phyloP scores from a whole-genome alignment of 2,113 vertebrate genomes.

The Pedionomus torquatus region DNA sequence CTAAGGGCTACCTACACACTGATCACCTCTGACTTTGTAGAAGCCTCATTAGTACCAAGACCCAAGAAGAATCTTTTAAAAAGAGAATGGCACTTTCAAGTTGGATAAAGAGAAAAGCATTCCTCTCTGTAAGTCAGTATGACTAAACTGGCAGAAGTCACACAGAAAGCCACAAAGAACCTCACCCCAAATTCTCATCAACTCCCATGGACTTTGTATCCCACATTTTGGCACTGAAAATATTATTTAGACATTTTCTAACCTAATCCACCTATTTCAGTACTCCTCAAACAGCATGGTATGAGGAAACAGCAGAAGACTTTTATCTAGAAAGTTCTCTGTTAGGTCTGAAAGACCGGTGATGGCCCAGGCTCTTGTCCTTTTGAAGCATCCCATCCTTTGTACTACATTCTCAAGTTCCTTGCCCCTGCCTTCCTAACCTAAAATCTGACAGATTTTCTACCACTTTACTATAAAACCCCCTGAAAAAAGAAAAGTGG shows the following conservation, averaged over 20 bases:
- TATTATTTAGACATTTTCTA: background rate
- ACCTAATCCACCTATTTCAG: background rate
- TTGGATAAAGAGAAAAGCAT: background rate
- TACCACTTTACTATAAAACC: background rate
- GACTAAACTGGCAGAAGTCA: background rate
- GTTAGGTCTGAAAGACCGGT: background rate
- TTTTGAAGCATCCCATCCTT: background rate
- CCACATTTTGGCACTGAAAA: background rate
- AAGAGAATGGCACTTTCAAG: background rate
- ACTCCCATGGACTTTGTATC: background rate
- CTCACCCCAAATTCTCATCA: background rate
- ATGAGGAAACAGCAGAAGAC: background rate
- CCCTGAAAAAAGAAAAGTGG: background rate
- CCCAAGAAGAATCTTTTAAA: background rate
- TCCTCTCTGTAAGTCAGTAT: background rate
- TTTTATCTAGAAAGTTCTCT: background rate
- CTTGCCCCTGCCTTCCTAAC: background rate
- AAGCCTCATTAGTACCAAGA: background rate
- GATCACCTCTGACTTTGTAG: background rate
- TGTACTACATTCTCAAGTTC: background rate
- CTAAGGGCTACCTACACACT: background rate
- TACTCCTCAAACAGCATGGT: background rate
- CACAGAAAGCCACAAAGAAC: background rate
- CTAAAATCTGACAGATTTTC: background rate
- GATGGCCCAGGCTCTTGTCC: background rate